phyloP scores from a whole-genome alignment of 2,888 invertebrate species.

The Liodrosophila aerea region DNA sequence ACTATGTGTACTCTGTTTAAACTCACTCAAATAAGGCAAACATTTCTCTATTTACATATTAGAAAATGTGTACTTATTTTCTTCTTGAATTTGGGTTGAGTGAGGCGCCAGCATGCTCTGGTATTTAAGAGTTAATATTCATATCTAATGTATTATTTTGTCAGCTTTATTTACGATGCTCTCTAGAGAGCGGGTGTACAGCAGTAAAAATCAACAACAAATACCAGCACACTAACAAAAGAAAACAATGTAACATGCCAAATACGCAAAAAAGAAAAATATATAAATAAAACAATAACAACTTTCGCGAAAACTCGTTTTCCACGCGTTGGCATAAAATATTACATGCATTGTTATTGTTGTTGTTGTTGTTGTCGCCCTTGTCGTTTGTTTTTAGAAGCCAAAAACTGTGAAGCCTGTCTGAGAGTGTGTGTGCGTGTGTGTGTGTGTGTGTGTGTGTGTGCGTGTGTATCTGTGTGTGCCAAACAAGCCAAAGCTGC shows the following conservation, averaged over 20 bases:
- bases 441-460: no score
- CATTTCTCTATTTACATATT: constrained; percentile 3
- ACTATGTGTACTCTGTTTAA: no score
- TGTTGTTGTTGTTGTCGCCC: constrained; percentile 18
- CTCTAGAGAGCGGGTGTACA: neutral
- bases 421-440: no score
- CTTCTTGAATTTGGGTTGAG: neutral
- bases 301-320: constrained; percentile 76
- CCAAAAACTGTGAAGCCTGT: constrained; percentile 44
- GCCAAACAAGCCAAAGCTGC: neutral
- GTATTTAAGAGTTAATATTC: constrained; percentile 1
- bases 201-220: neutral
- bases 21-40: no score
- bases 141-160: constrained; percentile 22
- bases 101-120: no score
- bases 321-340: constrained; percentile 67
- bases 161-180: constrained; percentile 15
- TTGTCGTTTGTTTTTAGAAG: constrained; percentile 46
- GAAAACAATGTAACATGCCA: constrained; percentile 27
- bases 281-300: constrained; percentile 37
- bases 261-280: no score
- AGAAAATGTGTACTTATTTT: neutral
- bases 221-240: no score
- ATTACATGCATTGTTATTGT: constrained; percentile 28
- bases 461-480: no score